Conservation (phyloP, 2,113 vertebrate species). For the Gadus macrocephalus region DNA sequence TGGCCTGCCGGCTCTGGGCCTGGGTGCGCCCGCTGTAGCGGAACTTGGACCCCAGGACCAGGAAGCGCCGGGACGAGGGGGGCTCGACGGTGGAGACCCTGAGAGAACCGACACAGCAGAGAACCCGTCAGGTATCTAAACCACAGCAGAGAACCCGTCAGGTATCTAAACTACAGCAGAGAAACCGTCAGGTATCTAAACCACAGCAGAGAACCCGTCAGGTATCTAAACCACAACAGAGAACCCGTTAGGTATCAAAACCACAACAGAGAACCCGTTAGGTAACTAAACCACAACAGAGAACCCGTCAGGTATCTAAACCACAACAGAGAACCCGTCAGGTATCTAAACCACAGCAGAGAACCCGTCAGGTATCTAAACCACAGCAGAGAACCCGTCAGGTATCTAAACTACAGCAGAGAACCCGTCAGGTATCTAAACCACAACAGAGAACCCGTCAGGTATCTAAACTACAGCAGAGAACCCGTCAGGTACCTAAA, state of each 20-base stretch:
- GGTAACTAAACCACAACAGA: not conserved
- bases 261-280: not conserved
- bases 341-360: not conserved
- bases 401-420: not conserved
- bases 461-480: not conserved
- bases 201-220: not conserved
- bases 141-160: not conserved
- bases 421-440: not conserved
- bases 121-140: not conserved
- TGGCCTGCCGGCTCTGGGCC: constrained; percentile 89
- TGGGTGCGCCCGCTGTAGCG: constrained; percentile 91
- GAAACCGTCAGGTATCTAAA: not conserved
- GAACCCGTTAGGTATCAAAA: not conserved
- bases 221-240: not conserved
- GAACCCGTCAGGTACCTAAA: not conserved
- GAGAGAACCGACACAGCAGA: not conserved
- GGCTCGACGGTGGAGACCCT: constrained; percentile 88
- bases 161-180: not conserved
- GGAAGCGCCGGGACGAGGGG: constrained; percentile 82
- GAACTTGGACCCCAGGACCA: constrained; percentile 90
- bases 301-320: not conserved
- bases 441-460: not conserved
- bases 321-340: not conserved
- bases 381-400: not conserved
- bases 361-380: not conserved